These are phyloP conservation scores for Orientallactaga bullata DNA, from an alignment of 2,113 vertebrate species.

Conservation along the genomic window DNA sequence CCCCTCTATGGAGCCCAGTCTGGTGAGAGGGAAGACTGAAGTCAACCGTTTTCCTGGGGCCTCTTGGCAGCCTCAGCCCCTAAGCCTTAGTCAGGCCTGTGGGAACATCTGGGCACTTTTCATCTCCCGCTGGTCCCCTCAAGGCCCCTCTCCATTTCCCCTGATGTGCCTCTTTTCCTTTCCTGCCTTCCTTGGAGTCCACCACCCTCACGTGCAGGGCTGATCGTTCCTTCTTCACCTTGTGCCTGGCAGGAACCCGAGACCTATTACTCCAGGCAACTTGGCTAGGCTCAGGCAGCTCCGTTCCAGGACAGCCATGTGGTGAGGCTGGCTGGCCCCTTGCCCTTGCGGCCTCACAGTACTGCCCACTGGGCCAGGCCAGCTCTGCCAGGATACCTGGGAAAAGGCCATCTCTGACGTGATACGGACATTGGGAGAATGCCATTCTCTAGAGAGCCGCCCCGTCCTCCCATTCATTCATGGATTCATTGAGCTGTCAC, in stretches of 20 bases:
- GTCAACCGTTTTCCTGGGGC: neutral
- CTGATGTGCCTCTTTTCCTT: neutral
- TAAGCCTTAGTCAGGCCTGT: neutral
- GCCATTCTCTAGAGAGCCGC: neutral
- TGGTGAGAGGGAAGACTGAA: neutral
- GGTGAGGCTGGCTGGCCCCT: slow-evolving; percentile 60
- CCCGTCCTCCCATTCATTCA: neutral
- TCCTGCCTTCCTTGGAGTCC: neutral
- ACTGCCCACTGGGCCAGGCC: slow-evolving; percentile 54
- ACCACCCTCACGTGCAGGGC: neutral
- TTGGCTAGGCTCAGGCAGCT: slow-evolving; percentile 42
- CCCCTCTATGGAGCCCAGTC: neutral
- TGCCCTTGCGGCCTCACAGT: neutral
- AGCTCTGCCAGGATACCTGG: slow-evolving; percentile 66
- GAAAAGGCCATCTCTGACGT: slow-evolving; percentile 33
- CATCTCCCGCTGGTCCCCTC: neutral
- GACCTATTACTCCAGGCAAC: neutral
- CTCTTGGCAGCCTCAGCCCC: neutral
- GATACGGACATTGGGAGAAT: neutral
- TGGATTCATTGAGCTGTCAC: slow-evolving; percentile 11
- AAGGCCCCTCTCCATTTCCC: neutral
- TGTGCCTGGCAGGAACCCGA: neutral
- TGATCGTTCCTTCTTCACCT: neutral
- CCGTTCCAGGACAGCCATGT: slow-evolving; percentile 45
- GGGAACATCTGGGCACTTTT: neutral